These are phyloP conservation scores for Lanius collurio DNA, from an alignment of 2,113 vertebrate genomes.

Conservation along the genomic window DNA sequence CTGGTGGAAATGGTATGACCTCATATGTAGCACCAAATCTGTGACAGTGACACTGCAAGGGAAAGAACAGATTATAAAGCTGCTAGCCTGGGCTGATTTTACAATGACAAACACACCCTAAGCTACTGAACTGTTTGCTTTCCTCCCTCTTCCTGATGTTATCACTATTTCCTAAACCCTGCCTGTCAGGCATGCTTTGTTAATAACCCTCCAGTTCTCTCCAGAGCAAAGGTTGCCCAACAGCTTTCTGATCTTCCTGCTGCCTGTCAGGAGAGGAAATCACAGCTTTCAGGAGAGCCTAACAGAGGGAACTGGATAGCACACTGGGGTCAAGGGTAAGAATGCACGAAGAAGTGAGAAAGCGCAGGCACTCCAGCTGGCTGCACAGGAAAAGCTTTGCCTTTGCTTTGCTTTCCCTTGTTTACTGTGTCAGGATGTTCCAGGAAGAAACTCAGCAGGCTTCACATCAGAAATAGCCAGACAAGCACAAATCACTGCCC, in stretches of 20 bases:
- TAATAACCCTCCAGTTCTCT: constrained; percentile 62
- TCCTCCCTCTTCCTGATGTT: constrained; percentile 65
- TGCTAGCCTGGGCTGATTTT: constrained; percentile 24
- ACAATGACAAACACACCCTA: constrained; percentile 30
- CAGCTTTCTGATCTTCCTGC: constrained; percentile 82
- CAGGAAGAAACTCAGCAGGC: constrained; percentile 49
- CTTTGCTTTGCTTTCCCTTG: constrained; percentile 57
- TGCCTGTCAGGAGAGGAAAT: constrained; percentile 78
- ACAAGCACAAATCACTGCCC: neutral
- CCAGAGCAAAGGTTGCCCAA: constrained; percentile 79
- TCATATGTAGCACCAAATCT: neutral
- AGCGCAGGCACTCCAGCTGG: constrained; percentile 68
- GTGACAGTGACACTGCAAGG: neutral
- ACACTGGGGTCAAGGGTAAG: constrained; percentile 74
- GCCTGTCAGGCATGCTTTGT: constrained; percentile 66
- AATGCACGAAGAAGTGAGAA: constrained; percentile 72
- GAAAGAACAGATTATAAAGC: constrained; percentile 1
- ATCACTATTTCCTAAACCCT: constrained; percentile 73
- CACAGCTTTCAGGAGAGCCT: constrained; percentile 65
- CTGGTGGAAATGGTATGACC: neutral
- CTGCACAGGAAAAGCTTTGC: constrained; percentile 68
- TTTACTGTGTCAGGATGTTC: constrained; percentile 48
- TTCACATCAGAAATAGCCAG: neutral
- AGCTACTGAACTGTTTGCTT: constrained; percentile 42
- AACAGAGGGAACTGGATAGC: constrained; percentile 73